Evolutionary conservation across 2,113 vertebrate genomes (phyloP).

Genomic region (Pao palembangensis): DNA sequence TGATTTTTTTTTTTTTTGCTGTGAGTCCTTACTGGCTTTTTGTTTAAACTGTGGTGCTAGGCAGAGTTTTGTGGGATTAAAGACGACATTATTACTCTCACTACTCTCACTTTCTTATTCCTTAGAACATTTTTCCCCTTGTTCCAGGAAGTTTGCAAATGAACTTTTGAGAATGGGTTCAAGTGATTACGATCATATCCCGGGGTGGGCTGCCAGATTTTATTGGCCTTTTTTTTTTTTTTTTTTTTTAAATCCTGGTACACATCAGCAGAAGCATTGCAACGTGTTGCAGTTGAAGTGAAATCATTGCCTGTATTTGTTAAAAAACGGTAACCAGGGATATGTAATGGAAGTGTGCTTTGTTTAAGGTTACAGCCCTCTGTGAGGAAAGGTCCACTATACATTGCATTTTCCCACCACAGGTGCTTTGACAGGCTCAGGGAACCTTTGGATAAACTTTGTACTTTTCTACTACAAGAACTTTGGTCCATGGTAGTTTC

Average conservation of each 20-base stretch:
- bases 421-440: too few relatives aligned
- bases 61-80: slow-evolving; percentile 53
- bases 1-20: slow-evolving; percentile 34
- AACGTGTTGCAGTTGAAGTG: slow-evolving; percentile 2
- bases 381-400: slow-evolving; percentile 5
- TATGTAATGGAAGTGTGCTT: not conserved
- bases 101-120: slow-evolving; percentile 62
- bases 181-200: slow-evolving; percentile 63
- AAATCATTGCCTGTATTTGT: not conserved
- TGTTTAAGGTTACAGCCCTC: slow-evolving; percentile 18
- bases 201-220: slow-evolving; percentile 50
- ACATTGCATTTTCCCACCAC: too few relatives aligned
- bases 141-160: slow-evolving; percentile 65
- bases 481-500: too few relatives aligned
- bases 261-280: not conserved
- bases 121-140: slow-evolving; percentile 44
- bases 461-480: too few relatives aligned
- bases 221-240: slow-evolving; percentile 35
- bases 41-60: slow-evolving; percentile 25
- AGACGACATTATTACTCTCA: slow-evolving; percentile 49
- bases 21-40: slow-evolving; percentile 13
- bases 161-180: slow-evolving; percentile 56
- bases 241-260: slow-evolving; percentile 11
- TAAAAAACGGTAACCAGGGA: not conserved
- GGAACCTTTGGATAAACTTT: too few relatives aligned